A percentile compares a stretch with the other conserved stretches of the same genome.
phyloP scores from a whole-genome alignment of 2,888 invertebrate species.

The Agrilus mali region DNA sequence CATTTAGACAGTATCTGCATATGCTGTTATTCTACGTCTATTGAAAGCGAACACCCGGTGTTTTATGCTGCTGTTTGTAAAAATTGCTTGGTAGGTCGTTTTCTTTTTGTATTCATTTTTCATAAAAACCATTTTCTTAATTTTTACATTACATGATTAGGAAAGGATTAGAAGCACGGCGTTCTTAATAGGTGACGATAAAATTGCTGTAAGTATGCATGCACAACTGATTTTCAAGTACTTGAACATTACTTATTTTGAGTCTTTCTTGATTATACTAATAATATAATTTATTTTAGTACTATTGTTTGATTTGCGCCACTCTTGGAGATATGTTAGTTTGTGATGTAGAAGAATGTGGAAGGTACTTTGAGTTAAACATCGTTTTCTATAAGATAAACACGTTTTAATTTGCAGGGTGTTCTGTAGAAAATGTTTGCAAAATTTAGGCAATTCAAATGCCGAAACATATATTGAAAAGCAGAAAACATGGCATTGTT shows the following conservation, averaged over 20 bases:
- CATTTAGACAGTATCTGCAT: conserved; percentile 4
- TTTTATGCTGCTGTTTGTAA: conserved; percentile 26
- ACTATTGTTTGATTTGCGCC: conserved; percentile 27
- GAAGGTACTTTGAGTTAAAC: conserved; percentile 19
- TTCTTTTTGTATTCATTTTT: background rate
- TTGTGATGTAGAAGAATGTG: conserved; percentile 26
- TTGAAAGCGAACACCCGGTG: conserved; percentile 24
- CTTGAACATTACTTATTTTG: too few relatives aligned
- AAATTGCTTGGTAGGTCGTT: conserved; percentile 24
- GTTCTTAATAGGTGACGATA: conserved; percentile 28
- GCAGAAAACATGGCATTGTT: conserved; percentile 28
- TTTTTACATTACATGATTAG: conserved; percentile 13
- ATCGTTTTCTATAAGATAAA: background rate
- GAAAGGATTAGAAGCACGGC: conserved; percentile 21
- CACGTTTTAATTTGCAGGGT: conserved; percentile 20
- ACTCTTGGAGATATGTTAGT: conserved; percentile 25
- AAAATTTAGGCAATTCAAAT: conserved; percentile 23
- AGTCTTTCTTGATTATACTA: conserved; percentile 1
- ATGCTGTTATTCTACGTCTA: conserved; percentile 5
- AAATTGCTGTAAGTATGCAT: conserved; percentile 25
- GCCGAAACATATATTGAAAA: conserved; percentile 21
- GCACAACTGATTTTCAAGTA: background rate
- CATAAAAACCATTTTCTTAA: background rate
- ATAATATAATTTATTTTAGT: conserved; percentile 17
- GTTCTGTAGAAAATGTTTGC: conserved; percentile 28